Evolutionary conservation across 2,797 vertebrate genomes (phyloP), one percentile per base, ranked within the genome.

Genomic region (Chrosomus eos): DNA sequence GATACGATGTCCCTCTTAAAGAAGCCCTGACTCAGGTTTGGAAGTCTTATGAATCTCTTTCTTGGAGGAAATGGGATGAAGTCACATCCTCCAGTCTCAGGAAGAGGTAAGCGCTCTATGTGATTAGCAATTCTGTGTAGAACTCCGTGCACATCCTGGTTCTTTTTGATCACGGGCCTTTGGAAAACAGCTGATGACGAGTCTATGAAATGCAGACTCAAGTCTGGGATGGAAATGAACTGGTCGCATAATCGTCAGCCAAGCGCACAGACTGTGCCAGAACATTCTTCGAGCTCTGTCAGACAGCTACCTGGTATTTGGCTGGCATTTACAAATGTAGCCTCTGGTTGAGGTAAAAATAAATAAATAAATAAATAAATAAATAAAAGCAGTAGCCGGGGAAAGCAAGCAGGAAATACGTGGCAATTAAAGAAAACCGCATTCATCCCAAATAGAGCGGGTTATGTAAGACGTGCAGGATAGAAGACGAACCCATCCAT

Each of bases 261-360:
- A 80, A 86, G 87, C 38, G 28, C 51, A 43, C 71, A 66, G 23
- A 81, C 85, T 80, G 40, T 38, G 33, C 73, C 66, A 81, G 58
- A 77, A 75, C 73, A 45, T 66, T 74, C 40, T 40, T 67, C 26
- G n/a, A 74, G 71, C 33, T 82, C 55, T n/a, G 53, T 33, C 83
- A 85, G 71, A 85, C 60, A 85, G 88, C 82, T 85, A 88, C 77
- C 85, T 70, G 90, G 74, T 85, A 90, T 91, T 91, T 91, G 79
- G 81, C 60, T 90, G 90, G 88, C 90, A 90, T 88, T 92, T 90
- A 86, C 60, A 82, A 87, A 84, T 71, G 82, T 85, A 87, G 78
- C 81, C 62, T 75, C 33, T 81, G 87, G 81, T 81, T 72, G 45
- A 77, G 28, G 4, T 13, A 43, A 33, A 72, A 60, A 53, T 19